These are phyloP conservation scores for Drosophila watanabei DNA, from an alignment of 1,140 invertebrate genomes.

Conservation along the genomic window DNA sequence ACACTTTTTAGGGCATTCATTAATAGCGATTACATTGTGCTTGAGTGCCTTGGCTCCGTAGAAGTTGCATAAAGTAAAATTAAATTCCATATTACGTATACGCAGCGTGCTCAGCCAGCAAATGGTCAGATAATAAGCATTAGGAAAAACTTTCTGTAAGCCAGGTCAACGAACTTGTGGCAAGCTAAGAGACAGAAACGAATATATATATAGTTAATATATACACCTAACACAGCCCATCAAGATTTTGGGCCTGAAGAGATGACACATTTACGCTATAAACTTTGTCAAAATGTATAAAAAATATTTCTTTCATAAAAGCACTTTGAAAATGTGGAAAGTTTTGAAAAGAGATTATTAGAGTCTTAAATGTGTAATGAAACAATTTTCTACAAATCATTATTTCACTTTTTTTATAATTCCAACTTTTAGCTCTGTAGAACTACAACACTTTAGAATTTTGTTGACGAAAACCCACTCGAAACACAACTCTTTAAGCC, in stretches of 20 bases:
- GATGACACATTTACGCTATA: not conserved
- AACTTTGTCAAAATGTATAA: not conserved
- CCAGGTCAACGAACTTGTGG: constrained; percentile 33
- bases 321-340: not conserved
- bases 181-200: not conserved
- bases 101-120: constrained; percentile 57
- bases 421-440: too few species aligned
- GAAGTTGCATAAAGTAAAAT: constrained; percentile 70
- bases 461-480: constrained; percentile 5
- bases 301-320: not conserved
- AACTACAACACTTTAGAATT: not conserved
- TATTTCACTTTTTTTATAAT: not conserved
- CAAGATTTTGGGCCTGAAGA: not conserved
- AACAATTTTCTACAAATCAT: not conserved
- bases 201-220: not conserved
- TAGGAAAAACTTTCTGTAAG: constrained; percentile 34
- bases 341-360: not conserved
- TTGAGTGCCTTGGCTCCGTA: constrained; percentile 48
- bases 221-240: not conserved
- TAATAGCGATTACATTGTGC: constrained; percentile 72
- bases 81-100: constrained; percentile 75
- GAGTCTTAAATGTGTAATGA: not conserved
- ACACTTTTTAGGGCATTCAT: constrained; percentile 66
- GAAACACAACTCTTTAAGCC: constrained; percentile 1
- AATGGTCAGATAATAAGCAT: constrained; percentile 74